Evolutionary conservation across 2,797 vertebrate genomes (phyloP), one percentile per base, ranked within the genome.

Genomic region (Microctenopoma stevenorrisi): DNA sequence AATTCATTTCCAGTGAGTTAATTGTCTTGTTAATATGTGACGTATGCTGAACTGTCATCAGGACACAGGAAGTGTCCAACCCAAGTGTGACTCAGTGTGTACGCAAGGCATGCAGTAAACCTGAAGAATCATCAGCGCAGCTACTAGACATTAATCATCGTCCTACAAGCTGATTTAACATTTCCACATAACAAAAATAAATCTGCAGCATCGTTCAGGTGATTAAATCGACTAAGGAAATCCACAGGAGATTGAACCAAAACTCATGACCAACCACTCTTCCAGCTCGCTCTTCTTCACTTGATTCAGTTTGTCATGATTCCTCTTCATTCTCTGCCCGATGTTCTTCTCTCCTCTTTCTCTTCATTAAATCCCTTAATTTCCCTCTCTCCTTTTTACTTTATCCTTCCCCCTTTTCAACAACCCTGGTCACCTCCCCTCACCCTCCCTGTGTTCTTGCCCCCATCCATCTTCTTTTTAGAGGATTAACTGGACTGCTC

Each of bases 401-500:
- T 56, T 64, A 52, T 47, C 28, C 48, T 43, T 28, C 53, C 35
- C 63, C 58, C 56, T 50, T 35, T 48, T 38, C 42, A 30, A 4
- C 12, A 22, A 40, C 42, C 30, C 30, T 5, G 30, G 30, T 7
- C 5, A 33, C 22, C 48, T 16, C 38, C 53, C 55, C 11, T 10
- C 35, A 28, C 38, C 9, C 43, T 62, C 67, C 18, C n/a, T 54
- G 38, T 63, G 11, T 13, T 2, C 30, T 14, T 3, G 22, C 26
- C 11, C 7, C 4, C n/a, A 12, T 62, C 72, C 1, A 76, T 79
- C 67, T 65, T 55, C 59, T 59, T 88, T 82, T 86, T 63, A 71
- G 62, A 74, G 88, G 89, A 91, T 92, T 92, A 92, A 72, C 79
- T 84, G 81, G 72, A 18, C 82, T 16, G 64, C 76, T 72, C 75